phyloP scores from a whole-genome alignment of 2,888 invertebrate species.

The Lasius platythorax region DNA sequence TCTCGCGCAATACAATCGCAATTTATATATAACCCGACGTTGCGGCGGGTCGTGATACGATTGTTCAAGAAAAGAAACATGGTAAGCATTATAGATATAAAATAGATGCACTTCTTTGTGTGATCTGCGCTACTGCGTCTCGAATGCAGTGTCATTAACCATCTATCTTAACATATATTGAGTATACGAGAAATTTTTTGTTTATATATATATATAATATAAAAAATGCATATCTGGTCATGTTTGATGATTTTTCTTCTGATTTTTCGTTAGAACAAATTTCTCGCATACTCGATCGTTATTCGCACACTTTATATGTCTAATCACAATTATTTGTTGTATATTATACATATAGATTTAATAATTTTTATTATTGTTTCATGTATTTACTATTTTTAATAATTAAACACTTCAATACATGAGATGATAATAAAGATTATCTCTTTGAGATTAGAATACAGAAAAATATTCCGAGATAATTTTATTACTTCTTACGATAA shows the following conservation, averaged over 20 bases:
- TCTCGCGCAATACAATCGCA: constrained; percentile 13
- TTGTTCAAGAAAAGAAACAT: constrained; percentile 19
- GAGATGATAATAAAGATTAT: not conserved
- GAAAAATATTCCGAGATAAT: not conserved
- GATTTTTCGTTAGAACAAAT: not conserved
- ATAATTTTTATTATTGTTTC: constrained; percentile 2
- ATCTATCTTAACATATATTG: not conserved
- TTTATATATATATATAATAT: not conserved
- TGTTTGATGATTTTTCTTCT: not conserved
- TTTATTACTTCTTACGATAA: not conserved
- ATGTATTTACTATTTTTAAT: not conserved
- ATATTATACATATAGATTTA: constrained; percentile 10
- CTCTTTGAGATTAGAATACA: not conserved
- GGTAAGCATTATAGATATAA: constrained; percentile 28
- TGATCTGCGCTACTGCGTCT: constrained; percentile 65
- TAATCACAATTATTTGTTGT: not conserved
- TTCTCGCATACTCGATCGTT: not conserved
- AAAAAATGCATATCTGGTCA: not conserved
- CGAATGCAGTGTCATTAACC: constrained; percentile 32
- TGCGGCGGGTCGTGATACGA: constrained; percentile 18
- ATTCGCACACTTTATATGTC: not conserved
- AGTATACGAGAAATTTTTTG: not conserved
- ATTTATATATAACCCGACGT: constrained; percentile 12
- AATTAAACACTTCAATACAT: not conserved
- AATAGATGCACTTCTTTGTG: constrained; percentile 20